Base-by-base conservation (phyloP, 2,113 vertebrate species). In the Pteropus alecto region DNA sequence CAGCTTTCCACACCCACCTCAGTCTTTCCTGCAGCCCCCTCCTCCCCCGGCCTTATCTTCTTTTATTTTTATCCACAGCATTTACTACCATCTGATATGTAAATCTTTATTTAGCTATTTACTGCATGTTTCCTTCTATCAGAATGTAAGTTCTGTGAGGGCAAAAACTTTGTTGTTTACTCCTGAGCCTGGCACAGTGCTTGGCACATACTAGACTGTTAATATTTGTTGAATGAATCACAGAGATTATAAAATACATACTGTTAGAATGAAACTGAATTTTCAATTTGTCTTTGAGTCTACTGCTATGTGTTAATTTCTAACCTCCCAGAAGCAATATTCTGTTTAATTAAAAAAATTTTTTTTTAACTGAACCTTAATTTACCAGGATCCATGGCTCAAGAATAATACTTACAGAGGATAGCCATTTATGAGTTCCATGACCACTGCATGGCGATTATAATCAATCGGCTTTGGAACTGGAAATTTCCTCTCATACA, bases 381-480 rank as follows among this genome's bases (percentile, higher is more conserved):
- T 61, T 78, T 81, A 76, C 70, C 60, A 56, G n/a, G 43, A 91
- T 16, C 58, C 54, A 16, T 3, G 9, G 86, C 73, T 91, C 24
- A 96, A 87, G 48, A 82, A 61, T 28, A 88, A n/a, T 96, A 99
- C 99, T 99, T 98, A 99, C 99, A 99, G 96, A 43, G 99, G 99
- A 97, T 99, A 99, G 81, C 99, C 99, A 98, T 98, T 99, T 95
- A 99, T 99, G 95, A 99, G 99, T 97, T 99, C 99, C 99, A 99
- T 99, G 95, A 99, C 98, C 33, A 99, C 99, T 11, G 99, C 99
- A 96, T 99, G 99, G 93, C 99, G 99, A 98, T 99, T 99, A 96
- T 99, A 99, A 98, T 99, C 99, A 94, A 99, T 90, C 90, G 99
- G 99, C 97, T 99, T 99, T 76, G 99, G 99, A 97, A 99, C 99